A percentile compares a stretch with the other conserved stretches of the same genome.
Conservation (phyloP, 2,797 vertebrate species). For the Numenius phaeopus region DNA sequence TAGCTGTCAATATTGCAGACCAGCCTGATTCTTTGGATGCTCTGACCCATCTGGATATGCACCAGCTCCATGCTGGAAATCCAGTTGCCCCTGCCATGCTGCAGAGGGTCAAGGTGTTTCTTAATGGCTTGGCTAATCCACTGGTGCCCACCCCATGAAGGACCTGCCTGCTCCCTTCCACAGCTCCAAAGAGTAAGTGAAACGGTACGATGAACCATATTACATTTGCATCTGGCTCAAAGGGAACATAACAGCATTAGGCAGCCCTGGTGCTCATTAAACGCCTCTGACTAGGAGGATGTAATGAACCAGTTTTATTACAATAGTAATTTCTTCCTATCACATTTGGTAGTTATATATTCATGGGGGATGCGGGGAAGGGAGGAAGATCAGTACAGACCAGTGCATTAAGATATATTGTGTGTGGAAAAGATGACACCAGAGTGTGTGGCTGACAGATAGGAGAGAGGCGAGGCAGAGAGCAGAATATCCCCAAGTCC, state of each 20-base stretch:
- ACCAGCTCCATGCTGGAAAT: background rate
- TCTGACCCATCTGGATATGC: background rate
- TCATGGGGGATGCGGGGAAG: background rate
- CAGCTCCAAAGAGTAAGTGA: conserved; percentile 34
- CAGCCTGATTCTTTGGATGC: background rate
- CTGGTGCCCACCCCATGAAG: background rate
- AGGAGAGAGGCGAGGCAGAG: background rate
- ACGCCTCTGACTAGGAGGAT: conserved; percentile 45
- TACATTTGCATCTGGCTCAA: conserved; percentile 63
- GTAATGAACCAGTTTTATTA: conserved; percentile 72
- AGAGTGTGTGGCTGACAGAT: background rate
- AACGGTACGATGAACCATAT: background rate
- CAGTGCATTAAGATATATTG: background rate
- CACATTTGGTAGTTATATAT: conserved; percentile 42
- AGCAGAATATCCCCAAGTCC: background rate
- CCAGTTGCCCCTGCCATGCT: background rate
- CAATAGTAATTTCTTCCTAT: conserved; percentile 61
- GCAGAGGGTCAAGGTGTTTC: background rate
- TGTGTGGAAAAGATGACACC: background rate
- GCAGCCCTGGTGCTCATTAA: conserved; percentile 70
- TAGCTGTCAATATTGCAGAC: background rate
- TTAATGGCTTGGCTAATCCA: background rate
- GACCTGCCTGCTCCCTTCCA: background rate
- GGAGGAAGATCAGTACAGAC: background rate
- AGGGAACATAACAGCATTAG: conserved; percentile 32